phyloP scores from a whole-genome alignment of 2,888 invertebrate genomes.

The Scrobipalpa costella region DNA sequence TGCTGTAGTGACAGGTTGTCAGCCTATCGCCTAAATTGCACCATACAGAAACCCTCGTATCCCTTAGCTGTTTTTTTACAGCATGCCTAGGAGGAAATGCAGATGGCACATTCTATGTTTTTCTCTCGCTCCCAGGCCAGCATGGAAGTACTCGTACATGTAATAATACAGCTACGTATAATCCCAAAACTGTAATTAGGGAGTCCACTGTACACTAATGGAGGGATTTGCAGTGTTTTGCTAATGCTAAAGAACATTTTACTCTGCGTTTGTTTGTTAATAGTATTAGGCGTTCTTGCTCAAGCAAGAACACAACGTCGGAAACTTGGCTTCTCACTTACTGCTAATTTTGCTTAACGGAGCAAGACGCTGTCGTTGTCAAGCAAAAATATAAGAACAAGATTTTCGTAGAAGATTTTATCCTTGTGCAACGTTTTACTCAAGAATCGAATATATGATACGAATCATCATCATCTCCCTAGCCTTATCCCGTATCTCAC shows the following conservation, averaged over 20 bases:
- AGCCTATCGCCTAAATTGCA: no score
- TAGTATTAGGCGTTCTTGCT: background rate
- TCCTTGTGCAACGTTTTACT: background rate
- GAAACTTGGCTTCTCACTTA: conserved; percentile 5
- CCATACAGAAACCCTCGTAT: no score
- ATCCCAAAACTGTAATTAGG: conserved; percentile 23
- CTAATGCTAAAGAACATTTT: conserved; percentile 16
- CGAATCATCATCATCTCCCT: no score
- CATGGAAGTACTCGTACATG: no score
- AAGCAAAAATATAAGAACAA: background rate
- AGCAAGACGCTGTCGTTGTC: background rate
- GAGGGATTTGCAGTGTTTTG: conserved; percentile 6
- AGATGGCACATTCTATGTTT: no score
- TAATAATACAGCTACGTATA: conserved; percentile 14
- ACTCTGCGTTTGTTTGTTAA: conserved; percentile 13
- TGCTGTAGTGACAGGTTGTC: no score
- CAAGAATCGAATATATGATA: no score
- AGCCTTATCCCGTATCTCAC: no score
- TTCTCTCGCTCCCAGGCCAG: no score
- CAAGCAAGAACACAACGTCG: background rate
- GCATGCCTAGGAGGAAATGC: no score
- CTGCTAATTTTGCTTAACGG: conserved; percentile 4
- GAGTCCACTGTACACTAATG: background rate
- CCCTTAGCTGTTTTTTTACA: no score
- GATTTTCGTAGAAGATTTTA: background rate